A percentile compares a stretch with the other conserved stretches of the same genome.
Conservation (phyloP, 1,140 invertebrate genomes). For the Lasioglossum baleicum region DNA sequence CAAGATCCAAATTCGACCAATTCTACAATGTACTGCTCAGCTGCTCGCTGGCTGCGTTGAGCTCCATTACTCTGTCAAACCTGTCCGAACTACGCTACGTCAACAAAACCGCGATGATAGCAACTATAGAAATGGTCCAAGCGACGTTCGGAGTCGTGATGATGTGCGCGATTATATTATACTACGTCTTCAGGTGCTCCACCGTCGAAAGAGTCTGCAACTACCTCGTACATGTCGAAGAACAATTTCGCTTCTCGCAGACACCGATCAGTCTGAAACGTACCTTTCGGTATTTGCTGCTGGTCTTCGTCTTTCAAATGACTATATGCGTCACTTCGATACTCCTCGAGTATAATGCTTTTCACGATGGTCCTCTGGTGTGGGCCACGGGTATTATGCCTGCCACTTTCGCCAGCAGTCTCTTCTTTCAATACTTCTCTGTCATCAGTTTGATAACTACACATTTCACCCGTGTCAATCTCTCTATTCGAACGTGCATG, state of each 20-base stretch:
- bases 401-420: not conserved
- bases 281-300: not conserved
- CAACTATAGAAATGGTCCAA: constrained; percentile 20
- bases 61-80: constrained; percentile 4
- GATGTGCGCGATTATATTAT: constrained; percentile 12
- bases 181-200: constrained; percentile 21
- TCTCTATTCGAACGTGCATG: not conserved
- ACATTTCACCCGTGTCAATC: constrained; percentile 30
- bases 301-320: not conserved
- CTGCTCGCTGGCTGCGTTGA: constrained; percentile 8
- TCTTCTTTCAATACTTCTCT: constrained; percentile 44
- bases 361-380: not conserved
- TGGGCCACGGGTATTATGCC: constrained; percentile 11
- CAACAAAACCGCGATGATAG: constrained; percentile 5
- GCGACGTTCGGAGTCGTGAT: not conserved
- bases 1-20: constrained; percentile 6
- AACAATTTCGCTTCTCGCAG: not conserved
- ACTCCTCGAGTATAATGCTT: not conserved
- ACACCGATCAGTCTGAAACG: not conserved
- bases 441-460: constrained; percentile 15
- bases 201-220: constrained; percentile 29
- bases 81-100: not conserved
- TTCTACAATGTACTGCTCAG: constrained; percentile 38
- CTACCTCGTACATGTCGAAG: constrained; percentile 2
- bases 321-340: not conserved